Conservation (phyloP, 2,888 invertebrate species). For the Hesperia comma region DNA sequence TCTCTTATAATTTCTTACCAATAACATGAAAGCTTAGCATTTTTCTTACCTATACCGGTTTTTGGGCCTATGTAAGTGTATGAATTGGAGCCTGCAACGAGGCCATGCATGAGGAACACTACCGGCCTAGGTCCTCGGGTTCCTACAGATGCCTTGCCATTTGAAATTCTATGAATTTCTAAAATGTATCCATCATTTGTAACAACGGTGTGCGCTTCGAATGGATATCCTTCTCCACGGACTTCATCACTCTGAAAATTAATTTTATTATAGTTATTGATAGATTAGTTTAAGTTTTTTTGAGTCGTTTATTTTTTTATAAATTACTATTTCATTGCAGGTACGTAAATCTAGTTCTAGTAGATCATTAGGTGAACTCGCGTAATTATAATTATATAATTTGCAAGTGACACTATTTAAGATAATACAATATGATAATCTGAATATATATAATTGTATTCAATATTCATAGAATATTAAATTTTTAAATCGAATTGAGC, state of each 20-base stretch:
- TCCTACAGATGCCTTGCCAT: slow-evolving; percentile 42
- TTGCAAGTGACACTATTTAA: too few relatives aligned
- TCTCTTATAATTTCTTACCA: too few relatives aligned
- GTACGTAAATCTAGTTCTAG: too few relatives aligned
- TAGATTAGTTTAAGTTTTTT: too few relatives aligned
- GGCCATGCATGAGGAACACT: slow-evolving; percentile 66
- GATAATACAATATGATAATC: too few relatives aligned
- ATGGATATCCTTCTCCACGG: slow-evolving; percentile 51
- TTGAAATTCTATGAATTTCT: slow-evolving; percentile 62
- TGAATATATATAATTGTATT: too few relatives aligned
- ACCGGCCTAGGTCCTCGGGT: slow-evolving; percentile 46
- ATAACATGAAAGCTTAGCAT: neutral
- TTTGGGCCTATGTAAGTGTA: slow-evolving; percentile 54
- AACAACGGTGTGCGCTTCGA: slow-evolving; percentile 56
- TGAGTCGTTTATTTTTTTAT: too few relatives aligned
- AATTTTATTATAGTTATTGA: neutral
- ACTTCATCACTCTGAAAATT: slow-evolving; percentile 1
- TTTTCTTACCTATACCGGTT: slow-evolving; percentile 54
- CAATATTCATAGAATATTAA: too few relatives aligned
- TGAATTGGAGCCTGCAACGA: slow-evolving; percentile 49
- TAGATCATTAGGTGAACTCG: too few relatives aligned
- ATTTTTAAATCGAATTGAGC: too few relatives aligned
- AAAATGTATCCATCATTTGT: slow-evolving; percentile 65
- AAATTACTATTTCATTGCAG: too few relatives aligned
- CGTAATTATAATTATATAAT: too few relatives aligned